These are phyloP conservation scores for Gymnocheta viridis DNA, from an alignment of 2,888 invertebrate genomes.

Conservation along the genomic window DNA sequence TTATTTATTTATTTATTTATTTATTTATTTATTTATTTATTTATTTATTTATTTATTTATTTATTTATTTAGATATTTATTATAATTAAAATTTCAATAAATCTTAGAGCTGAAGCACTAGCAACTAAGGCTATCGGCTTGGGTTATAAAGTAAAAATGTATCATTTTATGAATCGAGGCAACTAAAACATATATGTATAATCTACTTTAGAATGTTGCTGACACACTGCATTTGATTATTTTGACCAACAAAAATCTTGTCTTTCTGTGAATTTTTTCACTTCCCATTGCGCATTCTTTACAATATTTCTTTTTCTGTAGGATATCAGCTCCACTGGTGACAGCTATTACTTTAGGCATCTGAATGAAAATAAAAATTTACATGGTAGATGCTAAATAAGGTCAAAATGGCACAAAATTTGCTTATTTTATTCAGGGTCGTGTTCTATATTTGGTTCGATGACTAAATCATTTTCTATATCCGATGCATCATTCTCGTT, in stretches of 20 bases:
- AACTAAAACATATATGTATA: constrained; percentile 5
- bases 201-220: constrained; percentile 4
- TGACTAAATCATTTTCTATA: constrained; percentile 1
- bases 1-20: too few species aligned
- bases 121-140: too few species aligned
- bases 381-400: neutral
- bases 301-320: neutral
- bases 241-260: too few species aligned
- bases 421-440: neutral
- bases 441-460: neutral
- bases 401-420: neutral
- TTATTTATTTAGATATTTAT: too few species aligned
- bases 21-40: too few species aligned
- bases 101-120: too few species aligned
- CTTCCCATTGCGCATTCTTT: neutral
- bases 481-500: constrained; percentile 5
- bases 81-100: too few species aligned
- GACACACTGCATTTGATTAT: neutral
- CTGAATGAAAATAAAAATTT: neutral
- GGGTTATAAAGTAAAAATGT: neutral
- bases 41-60: too few species aligned
- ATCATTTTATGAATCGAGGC: neutral
- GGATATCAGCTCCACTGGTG: neutral
- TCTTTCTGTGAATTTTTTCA: neutral
- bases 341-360: neutral